Percentiles rank a stretch among this genome's conserved stretches.
phyloP scores from a whole-genome alignment of 2,797 vertebrate species.

The Apogon hyalosoma region DNA sequence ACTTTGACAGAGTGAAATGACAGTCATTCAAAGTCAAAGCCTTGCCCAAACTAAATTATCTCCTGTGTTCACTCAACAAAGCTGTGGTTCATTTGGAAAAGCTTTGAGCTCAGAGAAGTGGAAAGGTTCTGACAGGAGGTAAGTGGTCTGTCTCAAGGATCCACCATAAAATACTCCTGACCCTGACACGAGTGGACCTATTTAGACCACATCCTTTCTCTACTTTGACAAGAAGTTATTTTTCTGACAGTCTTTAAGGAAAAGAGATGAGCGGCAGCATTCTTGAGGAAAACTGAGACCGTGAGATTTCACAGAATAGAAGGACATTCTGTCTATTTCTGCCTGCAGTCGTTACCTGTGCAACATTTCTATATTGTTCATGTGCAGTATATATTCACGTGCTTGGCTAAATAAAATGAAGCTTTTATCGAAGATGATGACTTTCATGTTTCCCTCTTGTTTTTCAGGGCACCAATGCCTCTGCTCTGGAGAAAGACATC shows the following conservation, averaged over 20 bases:
- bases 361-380: slow-evolving; percentile 32
- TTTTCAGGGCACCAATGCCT: slow-evolving; percentile 90
- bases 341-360: not conserved
- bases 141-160: slow-evolving; percentile 53
- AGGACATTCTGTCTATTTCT: not conserved
- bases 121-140: slow-evolving; percentile 61
- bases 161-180: slow-evolving; percentile 49
- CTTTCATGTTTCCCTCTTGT: slow-evolving; percentile 20
- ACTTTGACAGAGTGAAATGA: slow-evolving; percentile 62
- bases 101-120: slow-evolving; percentile 62
- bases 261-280: slow-evolving; percentile 1
- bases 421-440: slow-evolving; percentile 4
- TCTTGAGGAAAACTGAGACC: slow-evolving; percentile 17
- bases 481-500: slow-evolving; percentile 92
- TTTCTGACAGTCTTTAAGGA: not conserved
- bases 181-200: slow-evolving; percentile 37
- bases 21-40: slow-evolving; percentile 54
- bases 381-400: not conserved
- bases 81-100: slow-evolving; percentile 54
- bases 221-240: slow-evolving; percentile 12
- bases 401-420: slow-evolving; percentile 6
- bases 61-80: slow-evolving; percentile 63
- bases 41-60: slow-evolving; percentile 44
- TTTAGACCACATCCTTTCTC: slow-evolving; percentile 43
- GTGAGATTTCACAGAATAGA: slow-evolving; percentile 3